Percentiles rank a stretch among this genome's conserved stretches.
These are phyloP conservation scores for Eupithecia subumbrata DNA, from an alignment of 2,888 invertebrate species.

Conservation along the genomic window DNA sequence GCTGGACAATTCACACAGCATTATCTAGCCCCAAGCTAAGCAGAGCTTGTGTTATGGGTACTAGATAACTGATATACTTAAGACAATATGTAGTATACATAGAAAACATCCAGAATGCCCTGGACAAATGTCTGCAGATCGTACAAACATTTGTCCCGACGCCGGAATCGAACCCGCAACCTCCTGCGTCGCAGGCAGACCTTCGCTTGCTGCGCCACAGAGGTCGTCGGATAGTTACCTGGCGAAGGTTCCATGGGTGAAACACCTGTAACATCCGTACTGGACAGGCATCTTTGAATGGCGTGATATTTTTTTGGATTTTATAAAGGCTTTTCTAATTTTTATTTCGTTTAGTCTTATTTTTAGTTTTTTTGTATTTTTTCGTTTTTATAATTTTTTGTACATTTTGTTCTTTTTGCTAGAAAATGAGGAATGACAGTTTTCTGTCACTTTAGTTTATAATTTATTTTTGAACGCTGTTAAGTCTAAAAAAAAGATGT, in stretches of 20 bases:
- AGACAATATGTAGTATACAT: too few relatives aligned
- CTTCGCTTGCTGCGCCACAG: too few relatives aligned
- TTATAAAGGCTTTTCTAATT: background rate
- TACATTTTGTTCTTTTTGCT: constrained; percentile 1
- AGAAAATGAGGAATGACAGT: constrained; percentile 4
- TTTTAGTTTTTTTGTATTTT: background rate
- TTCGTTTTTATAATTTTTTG: background rate
- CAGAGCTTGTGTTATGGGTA: too few relatives aligned
- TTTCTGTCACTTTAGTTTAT: background rate
- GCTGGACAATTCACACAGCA: too few relatives aligned
- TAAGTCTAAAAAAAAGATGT: background rate
- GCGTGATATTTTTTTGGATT: background rate
- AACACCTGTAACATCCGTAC: background rate
- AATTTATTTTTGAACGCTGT: background rate
- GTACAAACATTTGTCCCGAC: too few relatives aligned
- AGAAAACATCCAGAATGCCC: too few relatives aligned
- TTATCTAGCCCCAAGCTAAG: too few relatives aligned
- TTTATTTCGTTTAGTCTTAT: background rate
- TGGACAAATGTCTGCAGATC: too few relatives aligned
- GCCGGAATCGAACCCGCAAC: too few relatives aligned
- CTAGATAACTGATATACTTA: too few relatives aligned
- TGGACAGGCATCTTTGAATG: background rate
- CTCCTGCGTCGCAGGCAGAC: too few relatives aligned
- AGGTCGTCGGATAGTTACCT: background rate
- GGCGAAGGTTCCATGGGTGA: constrained; percentile 2